phyloP scores from a whole-genome alignment of 2,888 invertebrate genomes.

The Hirtodrosophila histrioides region DNA sequence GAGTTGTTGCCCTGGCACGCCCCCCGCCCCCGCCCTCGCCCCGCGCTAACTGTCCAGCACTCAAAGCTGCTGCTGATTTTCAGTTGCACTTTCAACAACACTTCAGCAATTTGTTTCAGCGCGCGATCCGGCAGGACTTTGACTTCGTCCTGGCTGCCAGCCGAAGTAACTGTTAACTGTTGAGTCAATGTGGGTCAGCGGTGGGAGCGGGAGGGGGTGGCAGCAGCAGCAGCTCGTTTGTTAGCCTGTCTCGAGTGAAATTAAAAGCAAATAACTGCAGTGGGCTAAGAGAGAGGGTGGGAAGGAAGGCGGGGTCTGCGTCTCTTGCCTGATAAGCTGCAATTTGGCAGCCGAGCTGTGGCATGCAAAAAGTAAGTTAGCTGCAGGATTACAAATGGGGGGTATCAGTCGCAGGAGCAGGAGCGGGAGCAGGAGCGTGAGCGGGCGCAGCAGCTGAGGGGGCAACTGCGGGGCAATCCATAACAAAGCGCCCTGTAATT shows the following conservation, averaged over 20 bases:
- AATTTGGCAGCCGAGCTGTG: conserved; percentile 55
- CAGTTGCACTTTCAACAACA: conserved; percentile 70
- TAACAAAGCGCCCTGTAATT: conserved; percentile 69
- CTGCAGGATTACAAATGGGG: conserved; percentile 22
- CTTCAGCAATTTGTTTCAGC: conserved; percentile 69
- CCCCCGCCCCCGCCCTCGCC: conserved; percentile 16
- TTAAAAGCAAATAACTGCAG: conserved; percentile 76
- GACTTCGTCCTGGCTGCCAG: conserved; percentile 15
- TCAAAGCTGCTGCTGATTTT: conserved; percentile 64
- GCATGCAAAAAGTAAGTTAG: conserved; percentile 65
- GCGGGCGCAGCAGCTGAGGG: conserved; percentile 3
- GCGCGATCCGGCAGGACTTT: conserved; percentile 27
- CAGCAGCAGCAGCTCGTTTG: conserved; percentile 58
- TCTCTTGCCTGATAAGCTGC: conserved; percentile 70
- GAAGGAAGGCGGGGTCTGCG: background rate
- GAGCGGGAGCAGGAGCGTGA: too few species aligned
- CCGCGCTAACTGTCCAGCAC: conserved; percentile 59
- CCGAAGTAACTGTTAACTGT: conserved; percentile 26
- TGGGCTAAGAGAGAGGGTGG: conserved; percentile 2
- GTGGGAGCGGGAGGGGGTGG: conserved; percentile 17
- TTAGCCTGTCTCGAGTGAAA: conserved; percentile 69
- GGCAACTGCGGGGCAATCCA: conserved; percentile 44
- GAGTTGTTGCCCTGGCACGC: conserved; percentile 56
- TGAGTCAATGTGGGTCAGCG: conserved; percentile 62
- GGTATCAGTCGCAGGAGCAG: conserved; percentile 2